A percentile compares a stretch with the other conserved stretches of the same genome.
Evolutionary conservation across 2,888 invertebrate species (phyloP).

Genomic region (Scaeva pyrastri): DNA sequence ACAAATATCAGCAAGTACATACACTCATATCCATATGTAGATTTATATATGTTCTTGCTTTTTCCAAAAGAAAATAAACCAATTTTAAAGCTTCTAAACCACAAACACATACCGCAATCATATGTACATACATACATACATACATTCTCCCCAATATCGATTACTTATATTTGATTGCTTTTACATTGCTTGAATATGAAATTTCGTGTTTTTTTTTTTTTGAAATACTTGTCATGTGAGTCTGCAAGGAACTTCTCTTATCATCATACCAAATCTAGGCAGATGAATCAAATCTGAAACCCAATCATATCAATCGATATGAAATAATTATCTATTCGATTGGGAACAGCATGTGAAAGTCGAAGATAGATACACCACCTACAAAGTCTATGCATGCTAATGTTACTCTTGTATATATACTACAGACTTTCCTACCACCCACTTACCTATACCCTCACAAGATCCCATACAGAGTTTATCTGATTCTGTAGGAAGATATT

Average conservation of each 20-base stretch:
- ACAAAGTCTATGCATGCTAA: conserved; percentile 16
- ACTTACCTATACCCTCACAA: background rate
- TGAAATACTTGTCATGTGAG: conserved; percentile 7
- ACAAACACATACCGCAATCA: too few species aligned
- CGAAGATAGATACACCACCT: background rate
- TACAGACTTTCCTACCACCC: background rate
- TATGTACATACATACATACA: too few species aligned
- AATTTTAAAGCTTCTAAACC: background rate
- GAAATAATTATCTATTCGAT: conserved; percentile 62
- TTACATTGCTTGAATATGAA: conserved; percentile 45
- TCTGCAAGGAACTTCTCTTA: background rate
- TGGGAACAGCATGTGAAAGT: conserved; percentile 32
- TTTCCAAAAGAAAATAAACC: background rate
- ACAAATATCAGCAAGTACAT: too few species aligned
- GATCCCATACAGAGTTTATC: background rate
- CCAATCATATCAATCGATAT: conserved; percentile 59
- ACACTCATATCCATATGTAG: too few species aligned
- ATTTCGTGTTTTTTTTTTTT: conserved; percentile 7
- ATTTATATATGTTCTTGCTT: too few species aligned
- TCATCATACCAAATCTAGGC: background rate
- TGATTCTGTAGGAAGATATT: conserved; percentile 7
- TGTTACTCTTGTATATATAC: conserved; percentile 53
- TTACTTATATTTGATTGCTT: conserved; percentile 46
- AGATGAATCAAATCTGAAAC: conserved; percentile 36
- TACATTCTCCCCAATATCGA: background rate